These are phyloP conservation scores for Plebejus melissa DNA, from an alignment of 2,888 invertebrate species.

Conservation along the genomic window DNA sequence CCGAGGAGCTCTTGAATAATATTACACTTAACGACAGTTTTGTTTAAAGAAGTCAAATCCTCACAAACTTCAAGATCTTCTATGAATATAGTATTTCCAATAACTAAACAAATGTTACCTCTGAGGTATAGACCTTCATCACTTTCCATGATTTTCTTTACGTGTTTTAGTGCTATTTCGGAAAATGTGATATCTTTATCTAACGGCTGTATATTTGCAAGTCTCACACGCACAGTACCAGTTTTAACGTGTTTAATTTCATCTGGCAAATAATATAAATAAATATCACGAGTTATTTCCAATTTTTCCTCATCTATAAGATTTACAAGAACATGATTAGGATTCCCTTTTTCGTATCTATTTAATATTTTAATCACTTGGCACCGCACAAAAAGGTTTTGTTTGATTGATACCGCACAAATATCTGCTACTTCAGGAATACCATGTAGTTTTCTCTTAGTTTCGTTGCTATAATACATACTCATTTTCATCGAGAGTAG, in stretches of 20 bases:
- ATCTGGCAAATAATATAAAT: slow-evolving; percentile 72
- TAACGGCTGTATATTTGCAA: slow-evolving; percentile 59
- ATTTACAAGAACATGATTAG: slow-evolving; percentile 65
- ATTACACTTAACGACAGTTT: slow-evolving; percentile 73
- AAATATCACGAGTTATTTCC: slow-evolving; percentile 56
- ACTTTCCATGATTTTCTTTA: slow-evolving; percentile 50
- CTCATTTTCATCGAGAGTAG: slow-evolving; percentile 60
- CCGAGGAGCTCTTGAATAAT: slow-evolving; percentile 74
- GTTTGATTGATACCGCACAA: slow-evolving; percentile 73
- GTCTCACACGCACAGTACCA: slow-evolving; percentile 57
- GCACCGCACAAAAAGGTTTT: slow-evolving; percentile 75
- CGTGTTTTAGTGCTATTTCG: slow-evolving; percentile 48
- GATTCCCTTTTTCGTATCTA: slow-evolving; percentile 49
- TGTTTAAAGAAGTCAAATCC: slow-evolving; percentile 67
- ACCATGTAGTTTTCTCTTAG: slow-evolving; percentile 56
- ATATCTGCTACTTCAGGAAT: slow-evolving; percentile 74
- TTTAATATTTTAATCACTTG: slow-evolving; percentile 70
- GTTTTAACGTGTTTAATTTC: slow-evolving; percentile 68
- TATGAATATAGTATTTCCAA: slow-evolving; percentile 82
- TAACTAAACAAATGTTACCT: slow-evolving; percentile 74
- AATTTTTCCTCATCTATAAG: slow-evolving; percentile 80
- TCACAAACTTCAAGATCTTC: slow-evolving; percentile 80
- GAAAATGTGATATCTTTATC: slow-evolving; percentile 66
- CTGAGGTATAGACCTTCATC: slow-evolving; percentile 60
- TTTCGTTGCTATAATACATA: slow-evolving; percentile 56